Evolutionary conservation across 2,113 vertebrate genomes (phyloP).

Genomic region (Platichthys flesus): DNA sequence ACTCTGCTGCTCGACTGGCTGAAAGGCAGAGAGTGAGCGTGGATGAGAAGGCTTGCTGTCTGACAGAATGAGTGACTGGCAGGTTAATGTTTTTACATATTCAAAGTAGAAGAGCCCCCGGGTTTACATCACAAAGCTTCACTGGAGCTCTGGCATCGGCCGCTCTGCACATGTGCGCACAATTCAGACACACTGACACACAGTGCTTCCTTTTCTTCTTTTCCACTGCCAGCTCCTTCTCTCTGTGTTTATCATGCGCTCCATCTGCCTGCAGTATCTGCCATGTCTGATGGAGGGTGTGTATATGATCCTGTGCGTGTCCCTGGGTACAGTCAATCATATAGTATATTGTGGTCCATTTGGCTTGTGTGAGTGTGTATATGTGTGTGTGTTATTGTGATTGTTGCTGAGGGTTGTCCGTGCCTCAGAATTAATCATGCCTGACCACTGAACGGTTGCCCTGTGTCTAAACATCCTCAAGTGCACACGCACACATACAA

Average conservation of each 20-base stretch:
- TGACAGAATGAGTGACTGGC: constrained; percentile 18
- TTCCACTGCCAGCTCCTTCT: constrained; percentile 62
- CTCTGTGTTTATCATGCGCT: constrained; percentile 59
- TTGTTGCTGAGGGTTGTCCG: constrained; percentile 57
- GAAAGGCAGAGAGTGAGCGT: constrained; percentile 8
- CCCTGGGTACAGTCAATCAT: constrained; percentile 57
- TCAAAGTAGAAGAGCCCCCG: constrained; percentile 50
- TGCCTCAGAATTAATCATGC: constrained; percentile 78
- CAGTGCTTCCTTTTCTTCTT: constrained; percentile 55
- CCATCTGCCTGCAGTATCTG: constrained; percentile 66
- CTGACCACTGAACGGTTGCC: constrained; percentile 74
- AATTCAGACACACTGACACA: constrained; percentile 56
- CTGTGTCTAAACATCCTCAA: constrained; percentile 48
- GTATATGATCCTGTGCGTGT: constrained; percentile 55
- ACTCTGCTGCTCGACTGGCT: constrained; percentile 22
- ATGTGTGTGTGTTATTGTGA: constrained; percentile 44
- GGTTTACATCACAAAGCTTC: constrained; percentile 44
- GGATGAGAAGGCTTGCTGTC: constrained; percentile 4
- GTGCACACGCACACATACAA: constrained; percentile 4
- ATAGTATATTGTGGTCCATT: constrained; percentile 13
- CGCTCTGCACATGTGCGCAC: constrained; percentile 50
- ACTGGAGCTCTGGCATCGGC: constrained; percentile 28
- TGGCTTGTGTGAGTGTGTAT: constrained; percentile 1
- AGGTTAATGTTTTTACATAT: constrained; percentile 72
- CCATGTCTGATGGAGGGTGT: constrained; percentile 59